Percentiles rank a stretch among this genome's conserved stretches.
These are phyloP conservation scores for Pinctada fucata DNA, from an alignment of 2,888 invertebrate species.

Conservation along the genomic window DNA sequence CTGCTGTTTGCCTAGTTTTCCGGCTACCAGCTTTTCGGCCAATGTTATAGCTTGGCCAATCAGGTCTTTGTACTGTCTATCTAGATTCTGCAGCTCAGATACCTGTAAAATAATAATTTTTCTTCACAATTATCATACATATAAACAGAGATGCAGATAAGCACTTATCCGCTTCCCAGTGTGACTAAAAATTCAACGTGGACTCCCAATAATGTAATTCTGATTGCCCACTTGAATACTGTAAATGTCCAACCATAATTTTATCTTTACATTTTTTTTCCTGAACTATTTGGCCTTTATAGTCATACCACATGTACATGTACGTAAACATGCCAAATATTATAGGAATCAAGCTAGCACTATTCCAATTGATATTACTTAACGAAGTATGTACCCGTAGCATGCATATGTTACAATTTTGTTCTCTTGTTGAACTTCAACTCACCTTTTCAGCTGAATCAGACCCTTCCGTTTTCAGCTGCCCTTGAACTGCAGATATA, in stretches of 20 bases:
- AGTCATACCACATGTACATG: too few species aligned
- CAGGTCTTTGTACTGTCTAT: conserved; percentile 76
- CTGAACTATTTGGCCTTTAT: too few species aligned
- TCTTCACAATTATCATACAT: neutral
- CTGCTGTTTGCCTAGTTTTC: conserved; percentile 81
- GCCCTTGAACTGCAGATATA: conserved; percentile 79
- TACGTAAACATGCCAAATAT: too few species aligned
- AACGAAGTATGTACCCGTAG: too few species aligned
- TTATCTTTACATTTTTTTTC: too few species aligned
- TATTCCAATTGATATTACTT: too few species aligned
- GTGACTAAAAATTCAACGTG: neutral
- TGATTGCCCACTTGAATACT: too few species aligned
- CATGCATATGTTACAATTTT: too few species aligned
- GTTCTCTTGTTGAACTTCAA: too few species aligned
- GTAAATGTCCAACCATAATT: too few species aligned
- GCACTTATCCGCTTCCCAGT: neutral
- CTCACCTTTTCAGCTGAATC: conserved; percentile 81
- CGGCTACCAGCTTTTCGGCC: conserved; percentile 82
- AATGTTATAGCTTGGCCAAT: conserved; percentile 76
- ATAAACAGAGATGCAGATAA: neutral
- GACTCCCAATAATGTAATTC: neutral
- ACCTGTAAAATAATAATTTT: conserved; percentile 71
- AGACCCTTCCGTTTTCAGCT: conserved; percentile 81
- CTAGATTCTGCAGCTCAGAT: conserved; percentile 81
- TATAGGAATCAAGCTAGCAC: too few species aligned